Evolutionary conservation across 2,888 invertebrate genomes (phyloP), one percentile per base, ranked within the genome.

Genomic region (Tenthredo livida): DNA sequence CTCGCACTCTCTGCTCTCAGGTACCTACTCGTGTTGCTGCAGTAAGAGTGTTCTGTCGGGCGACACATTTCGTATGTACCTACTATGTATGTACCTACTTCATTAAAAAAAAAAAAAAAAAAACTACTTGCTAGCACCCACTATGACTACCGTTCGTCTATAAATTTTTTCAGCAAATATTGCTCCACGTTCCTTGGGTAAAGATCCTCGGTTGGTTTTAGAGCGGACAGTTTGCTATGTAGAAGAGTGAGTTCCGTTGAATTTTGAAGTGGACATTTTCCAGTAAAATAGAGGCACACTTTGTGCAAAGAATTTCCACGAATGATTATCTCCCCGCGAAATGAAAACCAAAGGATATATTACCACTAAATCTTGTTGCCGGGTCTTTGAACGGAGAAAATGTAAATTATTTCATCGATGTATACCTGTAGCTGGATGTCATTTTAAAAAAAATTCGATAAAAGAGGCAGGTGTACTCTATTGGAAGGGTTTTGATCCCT

Each of bases 121-220:
- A 47, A 12, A 80, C 61, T 40, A 80, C 5, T 80, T n/a, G 6
- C 54, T n/a, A 54, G 43, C 40, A 37, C 17, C 33, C 33, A 10
- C 50, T 33, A 47, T 77, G 77, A 77, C 40, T 80, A 61, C 58
- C 21, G 33, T 25, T 61, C 25, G 80, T 40, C 58, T 58, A 21
- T 61, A 80, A 80, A 80, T 80, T 80, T 80, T 80, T 61, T 5
- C 40, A 58, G 80, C 40, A 80, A 80, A 80, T 80, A 80, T 80
- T 80, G 50, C 61, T 61, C 29, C 80, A 80, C 61, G 61, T 80
- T 61, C 17, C 61, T 58, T 21, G 61, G 80, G 61, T 80, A 80
- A 61, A 80, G 58, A 58, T 80, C 37, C 21, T 58, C 6, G 54
- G 77, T 33, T 58, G 61, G 80, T 80, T 58, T 77, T 25, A 58